These are phyloP conservation scores for Oncorhynchus masou DNA, from an alignment of 2,113 vertebrate species.

Conservation along the genomic window DNA sequence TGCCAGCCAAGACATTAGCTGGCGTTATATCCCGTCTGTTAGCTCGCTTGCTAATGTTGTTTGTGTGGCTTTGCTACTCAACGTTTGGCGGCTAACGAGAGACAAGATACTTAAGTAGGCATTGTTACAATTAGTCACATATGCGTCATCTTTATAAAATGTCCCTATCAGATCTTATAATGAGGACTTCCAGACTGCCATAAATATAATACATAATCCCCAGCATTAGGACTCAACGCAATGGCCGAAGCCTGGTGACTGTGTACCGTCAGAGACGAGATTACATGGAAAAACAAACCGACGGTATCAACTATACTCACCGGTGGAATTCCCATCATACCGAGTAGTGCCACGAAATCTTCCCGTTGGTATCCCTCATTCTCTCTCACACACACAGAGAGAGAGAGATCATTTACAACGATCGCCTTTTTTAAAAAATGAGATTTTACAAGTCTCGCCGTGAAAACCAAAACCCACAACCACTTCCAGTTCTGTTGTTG, in stretches of 20 bases:
- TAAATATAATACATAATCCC: not conserved
- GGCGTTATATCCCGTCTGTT: not conserved
- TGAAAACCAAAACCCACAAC: conserved; percentile 16
- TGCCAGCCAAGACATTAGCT: not conserved
- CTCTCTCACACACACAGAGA: not conserved
- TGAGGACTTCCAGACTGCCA: not conserved
- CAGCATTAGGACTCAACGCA: not conserved
- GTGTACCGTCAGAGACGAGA: not conserved
- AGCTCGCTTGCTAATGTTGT: not conserved
- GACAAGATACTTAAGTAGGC: no score
- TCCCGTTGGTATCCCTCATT: conserved; percentile 51
- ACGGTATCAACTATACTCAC: conserved; percentile 57
- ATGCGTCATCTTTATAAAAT: no score
- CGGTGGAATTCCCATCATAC: conserved; percentile 72
- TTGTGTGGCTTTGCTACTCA: not conserved
- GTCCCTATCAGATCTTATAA: no score
- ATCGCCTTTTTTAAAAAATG: not conserved
- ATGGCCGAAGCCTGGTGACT: conserved; percentile 31
- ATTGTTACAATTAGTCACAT: no score
- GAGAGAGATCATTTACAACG: no score
- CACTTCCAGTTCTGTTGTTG: not conserved
- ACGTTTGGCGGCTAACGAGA: no score
- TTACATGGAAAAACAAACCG: conserved; percentile 38
- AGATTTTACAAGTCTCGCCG: conserved; percentile 32
- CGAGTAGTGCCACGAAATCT: conserved; percentile 48